Conservation (phyloP, 2,113 vertebrate genomes). For the Tympanuchus pallidicinctus region DNA sequence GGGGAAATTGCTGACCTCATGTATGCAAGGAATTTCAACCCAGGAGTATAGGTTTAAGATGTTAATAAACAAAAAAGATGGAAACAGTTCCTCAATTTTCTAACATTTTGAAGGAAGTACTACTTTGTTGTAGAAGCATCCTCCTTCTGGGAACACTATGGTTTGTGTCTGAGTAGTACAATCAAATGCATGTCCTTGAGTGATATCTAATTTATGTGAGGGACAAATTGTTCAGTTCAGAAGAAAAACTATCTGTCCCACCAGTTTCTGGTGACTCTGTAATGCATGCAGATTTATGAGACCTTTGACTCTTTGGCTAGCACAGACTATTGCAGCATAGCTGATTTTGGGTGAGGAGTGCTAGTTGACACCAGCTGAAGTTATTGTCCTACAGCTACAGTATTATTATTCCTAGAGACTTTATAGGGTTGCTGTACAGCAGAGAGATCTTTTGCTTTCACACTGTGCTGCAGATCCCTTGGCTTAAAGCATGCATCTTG, state of each 20-base stretch:
- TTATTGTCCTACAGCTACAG: neutral
- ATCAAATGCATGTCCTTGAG: rapidly evolving
- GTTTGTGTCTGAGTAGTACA: rapidly evolving
- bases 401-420: neutral
- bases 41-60: neutral
- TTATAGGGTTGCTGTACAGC: neutral
- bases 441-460: neutral
- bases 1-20: neutral
- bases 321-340: neutral
- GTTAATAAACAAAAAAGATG: neutral
- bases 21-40: neutral
- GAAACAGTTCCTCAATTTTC: neutral
- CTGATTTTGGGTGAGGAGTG: neutral
- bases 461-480: rapidly evolving
- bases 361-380: neutral
- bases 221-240: neutral
- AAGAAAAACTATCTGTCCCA: neutral
- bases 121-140: rapidly evolving
- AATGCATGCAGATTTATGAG: neutral
- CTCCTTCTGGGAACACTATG: neutral
- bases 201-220: neutral
- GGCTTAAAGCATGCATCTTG: neutral
- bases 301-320: neutral
- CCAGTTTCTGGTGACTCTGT: neutral
- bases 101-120: neutral